phyloP scores from a whole-genome alignment of 2,113 vertebrate species.

The Chrysochloris asiatica region DNA sequence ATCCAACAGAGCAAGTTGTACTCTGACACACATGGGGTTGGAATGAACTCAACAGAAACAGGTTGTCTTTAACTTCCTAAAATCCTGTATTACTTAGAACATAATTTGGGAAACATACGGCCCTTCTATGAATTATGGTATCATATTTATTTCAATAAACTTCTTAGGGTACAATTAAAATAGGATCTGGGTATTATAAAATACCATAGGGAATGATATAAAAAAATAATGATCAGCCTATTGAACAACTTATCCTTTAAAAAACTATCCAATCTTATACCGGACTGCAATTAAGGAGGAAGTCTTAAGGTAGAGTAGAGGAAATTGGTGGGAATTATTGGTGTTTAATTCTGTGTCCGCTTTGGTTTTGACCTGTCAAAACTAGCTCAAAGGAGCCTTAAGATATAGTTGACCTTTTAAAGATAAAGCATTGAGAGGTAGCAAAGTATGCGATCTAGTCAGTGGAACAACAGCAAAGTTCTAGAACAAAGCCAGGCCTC shows the following conservation, averaged over 20 bases:
- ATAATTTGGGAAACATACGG: not conserved
- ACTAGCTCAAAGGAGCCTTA: not conserved
- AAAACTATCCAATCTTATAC: not conserved
- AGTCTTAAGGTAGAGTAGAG: not conserved
- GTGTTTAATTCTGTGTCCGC: not conserved
- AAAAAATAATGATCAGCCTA: not conserved
- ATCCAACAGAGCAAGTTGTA: not conserved
- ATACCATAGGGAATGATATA: constrained; percentile 21
- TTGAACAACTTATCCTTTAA: not conserved
- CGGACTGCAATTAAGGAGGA: not conserved
- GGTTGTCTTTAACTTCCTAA: not conserved
- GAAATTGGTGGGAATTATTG: not conserved
- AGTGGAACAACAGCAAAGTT: constrained; percentile 37
- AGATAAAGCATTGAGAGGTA: not conserved
- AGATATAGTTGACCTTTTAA: constrained; percentile 33
- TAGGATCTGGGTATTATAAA: constrained; percentile 31
- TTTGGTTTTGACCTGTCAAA: not conserved
- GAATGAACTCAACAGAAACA: not conserved
- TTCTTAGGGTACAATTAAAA: constrained; percentile 37
- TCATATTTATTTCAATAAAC: constrained; percentile 51
- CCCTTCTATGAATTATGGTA: constrained; percentile 37
- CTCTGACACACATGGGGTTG: not conserved
- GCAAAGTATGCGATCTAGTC: constrained; percentile 8
- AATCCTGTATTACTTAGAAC: not conserved
- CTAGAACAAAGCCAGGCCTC: constrained; percentile 52